phyloP scores from a whole-genome alignment of 2,888 invertebrate species.

The Therioaphis trifolii region DNA sequence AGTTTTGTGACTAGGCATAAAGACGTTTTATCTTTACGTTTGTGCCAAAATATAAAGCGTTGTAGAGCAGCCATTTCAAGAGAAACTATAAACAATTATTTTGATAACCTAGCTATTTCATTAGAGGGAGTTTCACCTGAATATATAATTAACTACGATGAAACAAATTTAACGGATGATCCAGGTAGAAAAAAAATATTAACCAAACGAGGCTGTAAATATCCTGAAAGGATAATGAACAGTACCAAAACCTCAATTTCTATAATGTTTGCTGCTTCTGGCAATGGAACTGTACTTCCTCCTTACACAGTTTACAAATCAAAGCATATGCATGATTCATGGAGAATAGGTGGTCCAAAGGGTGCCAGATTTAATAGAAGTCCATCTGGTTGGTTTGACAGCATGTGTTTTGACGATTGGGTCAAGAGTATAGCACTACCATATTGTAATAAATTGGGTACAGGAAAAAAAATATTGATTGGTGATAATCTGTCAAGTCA shows the following conservation, averaged over 20 bases:
- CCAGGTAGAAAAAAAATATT: constrained; percentile 57
- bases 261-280: constrained; percentile 43
- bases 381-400: constrained; percentile 37
- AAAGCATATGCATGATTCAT: constrained; percentile 43
- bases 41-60: constrained; percentile 62
- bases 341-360: constrained; percentile 42
- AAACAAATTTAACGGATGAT: constrained; percentile 61
- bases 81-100: constrained; percentile 44
- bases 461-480: constrained; percentile 49
- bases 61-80: constrained; percentile 43
- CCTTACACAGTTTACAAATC: constrained; percentile 54
- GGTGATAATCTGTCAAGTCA: constrained; percentile 60
- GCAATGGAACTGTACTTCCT: constrained; percentile 20
- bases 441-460: constrained; percentile 29
- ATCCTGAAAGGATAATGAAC: constrained; percentile 38
- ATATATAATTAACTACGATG: constrained; percentile 58
- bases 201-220: constrained; percentile 46
- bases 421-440: constrained; percentile 36
- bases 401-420: too few species aligned
- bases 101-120: constrained; percentile 46
- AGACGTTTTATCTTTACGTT: constrained; percentile 30
- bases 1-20: constrained; percentile 57
- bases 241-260: constrained; percentile 17
- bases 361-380: constrained; percentile 41
- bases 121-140: constrained; percentile 32